Conservation (phyloP, 2,113 vertebrate species). For the Siniperca knerii region DNA sequence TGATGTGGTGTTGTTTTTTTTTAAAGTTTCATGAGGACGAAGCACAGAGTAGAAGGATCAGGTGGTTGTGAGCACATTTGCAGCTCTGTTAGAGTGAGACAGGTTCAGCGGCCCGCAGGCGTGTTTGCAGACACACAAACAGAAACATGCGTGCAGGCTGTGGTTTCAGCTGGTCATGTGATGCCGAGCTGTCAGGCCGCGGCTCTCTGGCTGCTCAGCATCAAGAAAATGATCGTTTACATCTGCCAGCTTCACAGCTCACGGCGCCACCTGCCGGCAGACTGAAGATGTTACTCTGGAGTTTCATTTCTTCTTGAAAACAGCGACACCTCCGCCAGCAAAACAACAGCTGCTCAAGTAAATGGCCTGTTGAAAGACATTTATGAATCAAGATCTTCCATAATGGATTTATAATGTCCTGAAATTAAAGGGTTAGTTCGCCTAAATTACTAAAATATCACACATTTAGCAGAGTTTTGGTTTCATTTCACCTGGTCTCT, state of each 20-base stretch:
- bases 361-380: neutral
- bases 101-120: neutral
- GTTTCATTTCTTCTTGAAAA: neutral
- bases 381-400: too few species aligned
- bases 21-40: too few species aligned
- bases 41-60: neutral
- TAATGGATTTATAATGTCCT: neutral
- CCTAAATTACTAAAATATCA: too few species aligned
- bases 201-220: constrained; percentile 19
- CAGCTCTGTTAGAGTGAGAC: neutral
- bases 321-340: neutral
- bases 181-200: constrained; percentile 14
- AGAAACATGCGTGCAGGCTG: constrained; percentile 16
- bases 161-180: constrained; percentile 4
- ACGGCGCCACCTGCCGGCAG: constrained; percentile 29
- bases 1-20: neutral
- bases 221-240: constrained; percentile 49
- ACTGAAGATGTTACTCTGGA: neutral
- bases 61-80: neutral
- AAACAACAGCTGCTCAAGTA: constrained; percentile 7
- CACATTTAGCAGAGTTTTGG: too few species aligned
- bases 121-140: neutral
- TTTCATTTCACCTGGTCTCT: too few species aligned
- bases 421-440: too few species aligned
- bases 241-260: neutral